Evolutionary conservation across 2,113 vertebrate species (phyloP), one percentile per base, ranked within the genome.

Genomic region (Gobiocypris rarus): DNA sequence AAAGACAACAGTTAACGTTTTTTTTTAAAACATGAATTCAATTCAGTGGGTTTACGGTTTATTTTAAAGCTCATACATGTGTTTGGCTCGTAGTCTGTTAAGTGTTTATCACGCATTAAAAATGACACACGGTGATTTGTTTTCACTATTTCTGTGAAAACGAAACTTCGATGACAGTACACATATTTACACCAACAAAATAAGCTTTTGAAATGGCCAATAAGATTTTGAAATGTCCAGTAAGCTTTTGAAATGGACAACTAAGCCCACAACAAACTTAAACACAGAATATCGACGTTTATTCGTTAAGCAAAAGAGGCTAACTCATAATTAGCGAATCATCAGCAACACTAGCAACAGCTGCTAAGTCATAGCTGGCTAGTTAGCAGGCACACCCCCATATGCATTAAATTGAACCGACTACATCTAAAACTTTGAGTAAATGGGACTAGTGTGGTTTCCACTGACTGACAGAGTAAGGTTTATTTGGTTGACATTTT

Each of bases 161-260:
- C 54, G 67, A 85, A 84, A 86, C 75, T 82, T 26, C 75, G 26
- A 80, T 81, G 75, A 74, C 84, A 78, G 50, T 7, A 22, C 22
- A 8, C 5, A 54, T 11, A 13, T 75, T 15, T 9, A 14, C 9
- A 15, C 38, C 24, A 31, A 22, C 14, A 9, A 38, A 28, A 24
- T 26, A 3, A 24, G 41, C 24, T 24, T 4, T 50, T 54, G 8
- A 26, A 45, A 24, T 15, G 2, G 75, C 70, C 54, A 48, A 19
- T 22, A 54, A 26, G 10, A 43, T 38, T 38, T 38, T 54, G 8
- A 26, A 56, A 24, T 10, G 4, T n/a, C 70, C 54, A 48, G 14
- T 22, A 54, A 26, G 10, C 56, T 38, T 38, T 38, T 54, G 8
- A 26, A 56, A 24, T 10, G 4, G 52, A 84, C 54, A 48, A 14